Conservation (phyloP, 2,888 invertebrate species). For the Drosophila lutescens region DNA sequence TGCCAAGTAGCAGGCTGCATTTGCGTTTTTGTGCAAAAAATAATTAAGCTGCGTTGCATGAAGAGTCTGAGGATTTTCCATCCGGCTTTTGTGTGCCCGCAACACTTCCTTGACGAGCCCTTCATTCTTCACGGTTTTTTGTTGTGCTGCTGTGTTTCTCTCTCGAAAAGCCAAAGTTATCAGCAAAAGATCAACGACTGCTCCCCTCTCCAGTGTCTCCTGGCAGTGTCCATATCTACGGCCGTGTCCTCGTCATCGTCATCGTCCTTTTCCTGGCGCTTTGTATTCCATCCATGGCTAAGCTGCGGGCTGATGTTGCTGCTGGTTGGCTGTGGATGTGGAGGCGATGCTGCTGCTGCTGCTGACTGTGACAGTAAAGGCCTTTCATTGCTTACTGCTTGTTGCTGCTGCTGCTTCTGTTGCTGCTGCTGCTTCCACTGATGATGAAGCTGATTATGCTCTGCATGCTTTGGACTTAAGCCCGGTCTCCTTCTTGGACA, state of each 20-base stretch:
- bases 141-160: conserved; percentile 19
- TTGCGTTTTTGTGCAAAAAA: conserved; percentile 37
- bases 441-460: conserved; percentile 61
- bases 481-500: conserved; percentile 61
- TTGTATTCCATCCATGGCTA: conserved; percentile 59
- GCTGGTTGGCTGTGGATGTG: conserved; percentile 6
- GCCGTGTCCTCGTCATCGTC: conserved; percentile 29
- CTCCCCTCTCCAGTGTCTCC: conserved; percentile 3
- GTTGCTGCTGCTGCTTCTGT: conserved; percentile 30
- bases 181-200: conserved; percentile 80
- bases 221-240: conserved; percentile 32
- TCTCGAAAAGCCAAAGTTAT: conserved; percentile 72
- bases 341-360: conserved; percentile 15
- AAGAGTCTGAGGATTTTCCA: neutral
- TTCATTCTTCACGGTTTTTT: conserved; percentile 8
- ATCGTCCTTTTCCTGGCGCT: conserved; percentile 63
- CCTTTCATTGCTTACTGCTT: conserved; percentile 40
- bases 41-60: conserved; percentile 60
- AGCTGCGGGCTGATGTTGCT: conserved; percentile 55
- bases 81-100: conserved; percentile 44
- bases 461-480: conserved; percentile 55
- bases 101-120: conserved; percentile 59
- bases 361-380: conserved; percentile 46
- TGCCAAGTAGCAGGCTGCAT: conserved; percentile 11
- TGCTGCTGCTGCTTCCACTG: conserved; percentile 42